A percentile compares a stretch with the other conserved stretches of the same genome.
Evolutionary conservation across 2,888 invertebrate genomes (phyloP).

Genomic region (Epistrophe eligans): DNA sequence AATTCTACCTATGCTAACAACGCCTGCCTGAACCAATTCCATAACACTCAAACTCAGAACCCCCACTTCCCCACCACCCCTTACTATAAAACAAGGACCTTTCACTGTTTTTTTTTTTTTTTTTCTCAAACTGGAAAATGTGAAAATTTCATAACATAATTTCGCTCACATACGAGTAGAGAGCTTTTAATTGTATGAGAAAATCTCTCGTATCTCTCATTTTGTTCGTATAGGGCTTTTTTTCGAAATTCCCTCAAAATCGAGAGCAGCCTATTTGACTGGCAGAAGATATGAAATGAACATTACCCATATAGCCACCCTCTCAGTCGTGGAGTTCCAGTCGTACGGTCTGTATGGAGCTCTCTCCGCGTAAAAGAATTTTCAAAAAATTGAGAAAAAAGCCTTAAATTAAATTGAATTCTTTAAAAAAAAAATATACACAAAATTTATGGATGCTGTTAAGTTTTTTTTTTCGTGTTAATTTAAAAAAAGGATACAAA

Average conservation of each 20-base stretch:
- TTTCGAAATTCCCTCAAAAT: conserved; percentile 39
- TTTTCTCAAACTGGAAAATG: conserved; percentile 56
- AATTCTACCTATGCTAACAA: conserved; percentile 8
- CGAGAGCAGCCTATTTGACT: not conserved
- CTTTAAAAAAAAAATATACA: not conserved
- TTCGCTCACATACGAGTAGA: not conserved
- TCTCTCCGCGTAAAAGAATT: conserved; percentile 73
- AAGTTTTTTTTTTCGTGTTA: conserved; percentile 24
- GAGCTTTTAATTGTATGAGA: conserved; percentile 2
- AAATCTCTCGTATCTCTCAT: too few species aligned
- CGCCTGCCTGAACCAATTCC: conserved; percentile 6
- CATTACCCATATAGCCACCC: conserved; percentile 34
- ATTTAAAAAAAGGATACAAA: not conserved
- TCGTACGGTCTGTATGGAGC: conserved; percentile 76
- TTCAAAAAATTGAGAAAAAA: conserved; percentile 73
- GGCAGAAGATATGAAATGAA: not conserved
- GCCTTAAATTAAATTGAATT: conserved; percentile 27
- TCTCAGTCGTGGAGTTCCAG: conserved; percentile 74
- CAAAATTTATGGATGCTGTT: conserved; percentile 14
- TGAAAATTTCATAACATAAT: not conserved
- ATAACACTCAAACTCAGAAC: not conserved
- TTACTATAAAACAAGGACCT: conserved; percentile 3
- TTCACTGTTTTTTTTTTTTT: not conserved
- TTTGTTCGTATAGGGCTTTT: not conserved
- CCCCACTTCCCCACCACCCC: not conserved